phyloP scores from a whole-genome alignment of 2,888 invertebrate species.

The Andrena dorsata region DNA sequence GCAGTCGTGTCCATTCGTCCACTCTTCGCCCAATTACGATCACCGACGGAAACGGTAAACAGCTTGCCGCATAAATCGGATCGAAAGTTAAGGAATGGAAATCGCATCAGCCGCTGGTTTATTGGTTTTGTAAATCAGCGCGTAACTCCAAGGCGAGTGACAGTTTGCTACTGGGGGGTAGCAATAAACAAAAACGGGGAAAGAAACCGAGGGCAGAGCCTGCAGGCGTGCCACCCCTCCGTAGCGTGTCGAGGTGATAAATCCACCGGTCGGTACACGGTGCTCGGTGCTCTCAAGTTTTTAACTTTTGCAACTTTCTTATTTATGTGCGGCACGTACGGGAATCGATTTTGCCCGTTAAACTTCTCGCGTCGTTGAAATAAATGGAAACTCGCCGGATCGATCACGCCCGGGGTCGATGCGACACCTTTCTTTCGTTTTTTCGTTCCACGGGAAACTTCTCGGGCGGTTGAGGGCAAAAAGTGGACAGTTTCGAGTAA shows the following conservation, averaged over 20 bases:
- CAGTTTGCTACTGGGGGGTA: conserved; percentile 33
- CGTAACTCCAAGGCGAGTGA: conserved; percentile 62
- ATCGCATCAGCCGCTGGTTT: conserved; percentile 55
- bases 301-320: conserved; percentile 83
- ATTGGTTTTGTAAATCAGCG: conserved; percentile 69
- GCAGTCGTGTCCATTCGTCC: not conserved
- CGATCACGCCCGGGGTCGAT: conserved; percentile 43
- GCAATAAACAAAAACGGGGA: conserved; percentile 70
- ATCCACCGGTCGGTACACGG: conserved; percentile 56
- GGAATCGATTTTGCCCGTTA: conserved; percentile 80
- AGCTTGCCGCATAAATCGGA: conserved; percentile 27
- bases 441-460: not conserved
- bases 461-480: not conserved
- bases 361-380: conserved; percentile 65
- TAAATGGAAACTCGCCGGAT: conserved; percentile 64
- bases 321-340: conserved; percentile 81
- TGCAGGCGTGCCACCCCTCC: conserved; percentile 34
- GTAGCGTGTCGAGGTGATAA: conserved; percentile 68
- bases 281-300: conserved; percentile 74
- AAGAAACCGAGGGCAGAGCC: conserved; percentile 30
- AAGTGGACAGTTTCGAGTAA: not conserved
- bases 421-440: not conserved
- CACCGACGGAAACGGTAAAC: no score
- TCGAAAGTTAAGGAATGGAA: conserved; percentile 51
- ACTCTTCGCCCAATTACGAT: not conserved